Evolutionary conservation across 2,888 invertebrate species (phyloP).

Genomic region (Suillia variegata): DNA sequence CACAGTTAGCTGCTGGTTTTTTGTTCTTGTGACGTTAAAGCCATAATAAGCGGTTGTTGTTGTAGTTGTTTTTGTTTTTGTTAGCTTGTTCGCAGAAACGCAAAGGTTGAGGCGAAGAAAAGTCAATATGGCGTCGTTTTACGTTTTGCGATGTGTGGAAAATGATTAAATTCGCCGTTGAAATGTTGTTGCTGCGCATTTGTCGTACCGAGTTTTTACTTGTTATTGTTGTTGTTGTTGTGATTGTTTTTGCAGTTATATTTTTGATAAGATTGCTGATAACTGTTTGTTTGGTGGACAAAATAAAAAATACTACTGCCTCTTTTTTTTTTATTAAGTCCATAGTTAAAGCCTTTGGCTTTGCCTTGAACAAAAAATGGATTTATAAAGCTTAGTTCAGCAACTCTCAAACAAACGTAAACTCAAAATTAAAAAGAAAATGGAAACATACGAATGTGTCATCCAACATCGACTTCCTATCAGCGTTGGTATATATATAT

Average conservation of each 20-base stretch:
- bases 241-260: conserved; percentile 9
- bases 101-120: not conserved
- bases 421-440: no score
- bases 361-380: no score
- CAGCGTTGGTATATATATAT: no score
- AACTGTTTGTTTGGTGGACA: not conserved
- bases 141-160: conserved; percentile 7
- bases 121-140: not conserved
- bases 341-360: conserved; percentile 8
- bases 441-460: no score
- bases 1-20: not conserved
- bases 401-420: no score
- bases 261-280: conserved; percentile 1
- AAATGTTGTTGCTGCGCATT: not conserved
- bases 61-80: not conserved
- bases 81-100: not conserved
- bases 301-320: conserved; percentile 7
- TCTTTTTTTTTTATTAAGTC: not conserved
- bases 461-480: no score
- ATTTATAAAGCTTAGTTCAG: no score
- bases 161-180: not conserved
- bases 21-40: no score
- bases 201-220: not conserved
- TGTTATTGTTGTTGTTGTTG: conserved; percentile 1
- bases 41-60: no score